phyloP scores from a whole-genome alignment of 2,797 vertebrate genomes.

The Erpetoichthys calabaricus region DNA sequence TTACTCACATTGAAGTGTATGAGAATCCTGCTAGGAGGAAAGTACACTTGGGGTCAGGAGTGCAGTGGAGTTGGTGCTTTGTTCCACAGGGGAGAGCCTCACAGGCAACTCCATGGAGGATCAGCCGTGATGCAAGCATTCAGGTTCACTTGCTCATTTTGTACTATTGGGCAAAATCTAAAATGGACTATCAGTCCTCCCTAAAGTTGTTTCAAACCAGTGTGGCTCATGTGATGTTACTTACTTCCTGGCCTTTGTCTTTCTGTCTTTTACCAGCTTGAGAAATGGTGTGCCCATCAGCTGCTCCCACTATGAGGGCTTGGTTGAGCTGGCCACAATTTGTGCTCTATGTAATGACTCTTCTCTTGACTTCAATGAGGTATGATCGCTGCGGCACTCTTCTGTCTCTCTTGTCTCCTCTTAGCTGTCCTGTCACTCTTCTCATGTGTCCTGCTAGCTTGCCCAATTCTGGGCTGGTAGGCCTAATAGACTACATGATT shows the following conservation, averaged over 20 bases:
- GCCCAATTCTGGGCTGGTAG: neutral
- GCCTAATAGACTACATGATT: neutral
- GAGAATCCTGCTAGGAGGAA: too few relatives aligned
- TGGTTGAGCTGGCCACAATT: constrained; percentile 56
- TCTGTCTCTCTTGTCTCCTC: constrained; percentile 3
- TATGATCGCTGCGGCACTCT: constrained; percentile 10
- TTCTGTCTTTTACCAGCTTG: constrained; percentile 28
- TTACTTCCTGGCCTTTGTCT: neutral
- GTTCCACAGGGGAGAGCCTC: too few relatives aligned
- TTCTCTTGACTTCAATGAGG: constrained; percentile 58
- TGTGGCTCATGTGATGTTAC: neutral
- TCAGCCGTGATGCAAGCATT: too few relatives aligned
- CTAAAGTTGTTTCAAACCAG: neutral
- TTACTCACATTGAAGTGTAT: too few relatives aligned
- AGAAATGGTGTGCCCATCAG: constrained; percentile 38
- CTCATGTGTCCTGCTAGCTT: neutral
- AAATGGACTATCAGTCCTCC: too few relatives aligned
- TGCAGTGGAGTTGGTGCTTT: too few relatives aligned
- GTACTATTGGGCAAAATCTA: too few relatives aligned
- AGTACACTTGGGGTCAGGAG: too few relatives aligned
- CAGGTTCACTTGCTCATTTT: too few relatives aligned
- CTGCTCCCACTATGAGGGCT: constrained; percentile 48
- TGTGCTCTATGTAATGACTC: constrained; percentile 64
- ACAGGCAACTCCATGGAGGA: too few relatives aligned
- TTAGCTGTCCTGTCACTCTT: neutral